Evolutionary conservation across 2,113 vertebrate species (phyloP), one percentile per base, ranked within the genome.

Genomic region (Turdus rufiventris): DNA sequence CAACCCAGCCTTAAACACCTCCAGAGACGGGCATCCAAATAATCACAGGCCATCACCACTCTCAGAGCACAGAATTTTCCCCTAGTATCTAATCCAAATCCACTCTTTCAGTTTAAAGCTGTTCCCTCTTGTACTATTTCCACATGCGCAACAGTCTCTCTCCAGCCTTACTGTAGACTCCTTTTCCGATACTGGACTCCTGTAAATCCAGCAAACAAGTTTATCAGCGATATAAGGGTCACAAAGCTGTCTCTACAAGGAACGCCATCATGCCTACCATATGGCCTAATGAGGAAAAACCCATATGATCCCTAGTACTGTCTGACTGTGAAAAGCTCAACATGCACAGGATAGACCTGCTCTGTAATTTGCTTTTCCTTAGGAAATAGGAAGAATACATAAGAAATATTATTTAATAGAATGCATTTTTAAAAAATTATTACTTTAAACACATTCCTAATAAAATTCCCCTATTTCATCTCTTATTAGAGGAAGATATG

Each of bases 291-390:
- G 6, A 11, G 3, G 11, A 21, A 60, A 74, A 62, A 11, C 14
- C 1, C 10, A 1, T 5, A 15, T 2, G 8, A 79, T 18, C 17
- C 3, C 19, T 6, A 51, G 10, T 18, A 56, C 0, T 57, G 33
- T 5, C 14, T 71, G 25, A 66, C 0, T 29, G 10, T 0, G 0
- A 18, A 58, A 89, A 29, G 12, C 31, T 24, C 33, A 42, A 57
- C 17, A 9, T 23, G 13, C 6, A 28, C 3, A 67, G 26, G 14
- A 34, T 1, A 51, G 12, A 78, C 9, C 20, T 50, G 29, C 9
- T 86, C 18, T n/a, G 7, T 21, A 58, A 73, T 45, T 17, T 53
- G 26, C 16, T 10, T 58, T 33, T 10, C 29, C 21, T 43, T 36
- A 40, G 5, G 4, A 43, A 71, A 71, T 0, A 34, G 29, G 23